Evolutionary conservation across 2,797 vertebrate genomes (phyloP).

Genomic region (Botia almorhae): DNA sequence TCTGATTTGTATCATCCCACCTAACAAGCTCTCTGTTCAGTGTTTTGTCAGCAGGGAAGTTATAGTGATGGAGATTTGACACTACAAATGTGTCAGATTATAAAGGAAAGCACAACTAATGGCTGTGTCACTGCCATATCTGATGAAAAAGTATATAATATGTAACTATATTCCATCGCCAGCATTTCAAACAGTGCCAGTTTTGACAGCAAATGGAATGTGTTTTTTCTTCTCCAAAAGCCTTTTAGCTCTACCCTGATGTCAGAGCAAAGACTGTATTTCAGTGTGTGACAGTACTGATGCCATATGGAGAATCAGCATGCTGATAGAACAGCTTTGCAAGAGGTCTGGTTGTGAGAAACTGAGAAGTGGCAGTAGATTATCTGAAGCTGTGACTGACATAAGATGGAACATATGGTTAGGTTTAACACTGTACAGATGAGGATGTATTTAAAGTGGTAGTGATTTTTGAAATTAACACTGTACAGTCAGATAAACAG

Average conservation of each 20-base stretch:
- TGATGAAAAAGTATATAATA: background rate
- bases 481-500: too few species aligned
- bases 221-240: background rate
- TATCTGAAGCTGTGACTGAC: background rate
- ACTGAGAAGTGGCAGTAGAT: background rate
- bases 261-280: background rate
- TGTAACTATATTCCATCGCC: background rate
- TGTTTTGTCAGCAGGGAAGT: slow-evolving; percentile 6
- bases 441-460: background rate
- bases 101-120: background rate
- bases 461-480: background rate
- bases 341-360: background rate
- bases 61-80: background rate
- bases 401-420: slow-evolving; percentile 1
- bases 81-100: slow-evolving; percentile 14
- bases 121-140: background rate
- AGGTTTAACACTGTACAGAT: background rate
- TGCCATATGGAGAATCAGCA: slow-evolving; percentile 12
- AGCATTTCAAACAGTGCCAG: background rate
- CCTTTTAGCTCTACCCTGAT: background rate
- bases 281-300: background rate
- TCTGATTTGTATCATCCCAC: background rate
- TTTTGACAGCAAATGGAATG: slow-evolving; percentile 1
- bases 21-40: slow-evolving; percentile 17
- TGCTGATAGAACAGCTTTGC: background rate